Conservation (phyloP, 1,140 invertebrate genomes). For the Caenorhabditis brenneri region DNA sequence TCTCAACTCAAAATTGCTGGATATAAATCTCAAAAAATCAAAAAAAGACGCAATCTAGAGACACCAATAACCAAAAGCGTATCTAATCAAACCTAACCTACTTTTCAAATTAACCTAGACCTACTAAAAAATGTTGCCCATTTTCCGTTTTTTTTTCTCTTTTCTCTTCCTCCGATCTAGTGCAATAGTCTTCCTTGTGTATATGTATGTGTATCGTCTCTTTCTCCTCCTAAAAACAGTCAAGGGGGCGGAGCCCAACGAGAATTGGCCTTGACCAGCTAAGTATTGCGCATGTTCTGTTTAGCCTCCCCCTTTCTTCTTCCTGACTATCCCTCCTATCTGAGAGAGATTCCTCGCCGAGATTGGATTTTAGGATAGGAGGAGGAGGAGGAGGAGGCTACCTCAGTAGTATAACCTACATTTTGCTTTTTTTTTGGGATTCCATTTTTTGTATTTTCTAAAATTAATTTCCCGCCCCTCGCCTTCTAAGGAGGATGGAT, state of each 20-base stretch:
- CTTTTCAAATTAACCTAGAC: slow-evolving; percentile 41
- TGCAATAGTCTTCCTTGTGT: neutral
- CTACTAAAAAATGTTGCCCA: slow-evolving; percentile 34
- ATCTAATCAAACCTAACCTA: slow-evolving; percentile 39
- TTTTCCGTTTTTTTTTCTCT: neutral
- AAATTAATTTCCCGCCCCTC: neutral
- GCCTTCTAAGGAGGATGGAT: neutral
- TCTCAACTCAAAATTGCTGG: no score
- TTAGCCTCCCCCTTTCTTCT: neutral
- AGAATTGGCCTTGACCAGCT: slow-evolving; percentile 28
- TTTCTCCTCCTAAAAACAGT: neutral
- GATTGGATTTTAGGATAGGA: neutral
- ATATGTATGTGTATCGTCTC: neutral
- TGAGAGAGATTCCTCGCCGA: neutral
- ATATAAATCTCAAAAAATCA: no score
- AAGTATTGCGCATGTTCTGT: slow-evolving; percentile 39
- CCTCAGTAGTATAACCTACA: neutral
- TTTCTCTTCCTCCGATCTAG: neutral
- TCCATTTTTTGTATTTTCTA: neutral
- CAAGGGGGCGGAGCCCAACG: neutral
- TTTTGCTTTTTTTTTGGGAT: neutral
- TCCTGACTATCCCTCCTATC: neutral
- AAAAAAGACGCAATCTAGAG: no score
- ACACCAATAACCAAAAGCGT: slow-evolving; percentile 6
- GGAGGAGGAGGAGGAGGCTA: neutral